Conservation (phyloP, 2,888 invertebrate species). For the Drosophila algonquin region DNA sequence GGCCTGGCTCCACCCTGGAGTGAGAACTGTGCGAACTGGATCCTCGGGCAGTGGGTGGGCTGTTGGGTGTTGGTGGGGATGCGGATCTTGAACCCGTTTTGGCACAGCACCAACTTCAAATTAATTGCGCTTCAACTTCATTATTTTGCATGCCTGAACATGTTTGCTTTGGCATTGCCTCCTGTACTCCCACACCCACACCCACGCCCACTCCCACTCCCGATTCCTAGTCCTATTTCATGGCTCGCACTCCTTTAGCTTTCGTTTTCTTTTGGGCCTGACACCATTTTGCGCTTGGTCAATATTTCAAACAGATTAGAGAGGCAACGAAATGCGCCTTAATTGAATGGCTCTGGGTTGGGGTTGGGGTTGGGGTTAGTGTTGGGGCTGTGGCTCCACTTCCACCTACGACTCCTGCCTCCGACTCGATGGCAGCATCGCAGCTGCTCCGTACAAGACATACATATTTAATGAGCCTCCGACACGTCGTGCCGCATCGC, state of each 20-base stretch:
- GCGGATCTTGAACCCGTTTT: constrained; percentile 29
- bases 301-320: constrained; percentile 78
- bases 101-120: constrained; percentile 59
- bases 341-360: constrained; percentile 64
- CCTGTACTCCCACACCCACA: not conserved
- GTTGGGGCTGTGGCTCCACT: not conserved
- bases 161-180: constrained; percentile 38
- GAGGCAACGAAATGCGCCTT: constrained; percentile 71
- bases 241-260: constrained; percentile 11
- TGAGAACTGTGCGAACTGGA: not conserved
- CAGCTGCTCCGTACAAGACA: constrained; percentile 76
- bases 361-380: constrained; percentile 28
- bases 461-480: constrained; percentile 77
- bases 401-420: not conserved
- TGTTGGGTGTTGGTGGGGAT: not conserved
- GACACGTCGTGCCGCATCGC: constrained; percentile 67
- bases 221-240: not conserved
- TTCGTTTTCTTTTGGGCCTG: constrained; percentile 48
- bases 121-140: constrained; percentile 78
- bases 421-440: constrained; percentile 18
- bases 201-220: not conserved
- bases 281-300: constrained; percentile 76
- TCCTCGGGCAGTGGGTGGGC: too few species aligned
- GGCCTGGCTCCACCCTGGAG: too few species aligned
- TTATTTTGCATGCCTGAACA: constrained; percentile 76